Percentiles rank a stretch among this genome's conserved stretches.
Evolutionary conservation across 2,888 invertebrate species (phyloP).

Genomic region (Quadroppia sp.): DNA sequence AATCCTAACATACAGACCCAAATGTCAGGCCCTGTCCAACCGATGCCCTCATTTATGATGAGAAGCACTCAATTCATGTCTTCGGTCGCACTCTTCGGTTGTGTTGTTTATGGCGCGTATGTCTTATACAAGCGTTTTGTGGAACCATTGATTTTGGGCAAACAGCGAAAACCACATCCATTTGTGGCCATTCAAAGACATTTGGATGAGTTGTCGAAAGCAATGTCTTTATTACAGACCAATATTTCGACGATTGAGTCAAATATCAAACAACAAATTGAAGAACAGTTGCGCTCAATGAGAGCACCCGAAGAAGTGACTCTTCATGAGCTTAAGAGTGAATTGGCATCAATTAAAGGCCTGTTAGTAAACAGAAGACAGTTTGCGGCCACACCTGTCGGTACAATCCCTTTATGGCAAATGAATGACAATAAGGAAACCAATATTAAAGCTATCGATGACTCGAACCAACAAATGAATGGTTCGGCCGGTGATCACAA

Average conservation of each 20-base stretch:
- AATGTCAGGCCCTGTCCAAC: not conserved
- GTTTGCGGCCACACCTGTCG: conserved; percentile 38
- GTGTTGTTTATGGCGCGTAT: conserved; percentile 42
- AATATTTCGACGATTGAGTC: conserved; percentile 30
- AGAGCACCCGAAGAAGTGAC: conserved; percentile 25
- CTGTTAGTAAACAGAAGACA: conserved; percentile 41
- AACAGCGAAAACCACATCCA: conserved; percentile 13
- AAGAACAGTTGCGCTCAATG: not conserved
- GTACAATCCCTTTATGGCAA: conserved; percentile 45
- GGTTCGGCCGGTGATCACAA: not conserved
- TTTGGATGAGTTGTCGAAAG: conserved; percentile 23
- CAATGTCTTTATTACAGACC: conserved; percentile 21
- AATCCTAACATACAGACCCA: not conserved
- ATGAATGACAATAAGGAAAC: conserved; percentile 25
- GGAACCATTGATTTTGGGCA: conserved; percentile 33
- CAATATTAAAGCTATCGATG: conserved; percentile 3
- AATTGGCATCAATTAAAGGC: conserved; percentile 42
- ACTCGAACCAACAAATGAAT: conserved; percentile 2
- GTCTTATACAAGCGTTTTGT: conserved; percentile 40
- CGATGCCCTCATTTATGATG: not conserved
- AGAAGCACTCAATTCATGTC: conserved; percentile 13
- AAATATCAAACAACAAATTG: conserved; percentile 31
- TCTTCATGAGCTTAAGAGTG: conserved; percentile 34
- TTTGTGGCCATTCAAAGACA: conserved; percentile 19
- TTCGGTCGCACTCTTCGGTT: conserved; percentile 20